Base-by-base conservation (phyloP, 1,140 invertebrate species). In the Eriocheir sinensis region DNA sequence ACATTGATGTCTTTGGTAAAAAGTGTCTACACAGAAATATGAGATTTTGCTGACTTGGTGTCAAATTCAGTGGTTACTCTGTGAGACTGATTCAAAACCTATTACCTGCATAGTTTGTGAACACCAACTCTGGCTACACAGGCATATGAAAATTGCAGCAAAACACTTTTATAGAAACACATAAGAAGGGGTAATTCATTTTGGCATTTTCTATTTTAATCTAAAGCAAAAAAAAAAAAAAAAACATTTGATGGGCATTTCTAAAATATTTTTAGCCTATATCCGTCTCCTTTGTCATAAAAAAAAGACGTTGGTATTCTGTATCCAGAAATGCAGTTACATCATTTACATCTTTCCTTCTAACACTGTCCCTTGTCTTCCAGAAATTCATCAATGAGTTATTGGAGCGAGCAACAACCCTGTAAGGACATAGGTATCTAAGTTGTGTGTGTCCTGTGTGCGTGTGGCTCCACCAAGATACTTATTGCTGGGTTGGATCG, bases 311-410 rank as follows among this genome's bases (percentile, higher is more conserved):
- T n/a, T n/a, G n/a, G n/a, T n/a, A n/a, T n/a, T 6, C 36, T 53
- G 60, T 95, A 38, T 30, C 72, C 36, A 81, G 83, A 81, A 94
- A 44, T 6, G 3, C n/a, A 30, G 38, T 36, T 21, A 3, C 27
- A 30, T n/a, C 34, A 86, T 34, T 27, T 53, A 86, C 41, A 12
- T 41, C 15, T 80, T 27, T 21, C 36, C 6, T 60, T 32, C 21
- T 17, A 91, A 48, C 36, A 41, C n/a, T 36, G n/a, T 12, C 60
- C 27, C 79, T 85, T 91, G 95, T 94, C 95, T 98, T 98, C 95
- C 97, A 98, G 98, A 98, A 98, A 98, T 99, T 99, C 97, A 98
- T 98, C 96, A 98, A 98, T 96, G 98, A 99, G 97, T 97, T 99
- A 96, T 97, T 99, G 96, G 98, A 98, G 97, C 98, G 98, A 97